Conservation (phyloP, 2,113 vertebrate species). For the Motacilla alba region DNA sequence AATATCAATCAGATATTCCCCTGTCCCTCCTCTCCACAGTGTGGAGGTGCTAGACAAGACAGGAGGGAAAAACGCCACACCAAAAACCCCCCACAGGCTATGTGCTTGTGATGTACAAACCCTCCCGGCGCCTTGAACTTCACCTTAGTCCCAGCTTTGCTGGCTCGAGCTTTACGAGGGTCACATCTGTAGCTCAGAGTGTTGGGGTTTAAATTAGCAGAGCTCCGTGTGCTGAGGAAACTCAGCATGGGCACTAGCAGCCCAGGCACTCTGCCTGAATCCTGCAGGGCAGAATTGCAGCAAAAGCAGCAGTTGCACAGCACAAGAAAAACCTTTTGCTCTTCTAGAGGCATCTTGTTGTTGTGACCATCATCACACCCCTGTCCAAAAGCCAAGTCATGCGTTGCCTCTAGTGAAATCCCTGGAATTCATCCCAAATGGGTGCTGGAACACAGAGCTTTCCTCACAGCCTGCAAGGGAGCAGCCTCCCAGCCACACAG, state of each 20-base stretch:
- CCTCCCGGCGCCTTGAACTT: background rate
- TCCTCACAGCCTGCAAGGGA: background rate
- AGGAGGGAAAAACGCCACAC: background rate
- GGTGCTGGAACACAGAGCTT: accelerated
- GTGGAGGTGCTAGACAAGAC: background rate
- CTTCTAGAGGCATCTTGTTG: accelerated
- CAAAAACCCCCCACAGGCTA: background rate
- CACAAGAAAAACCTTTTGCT: background rate
- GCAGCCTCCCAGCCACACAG: accelerated
- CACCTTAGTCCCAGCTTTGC: accelerated
- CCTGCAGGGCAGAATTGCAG: background rate
- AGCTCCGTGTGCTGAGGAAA: background rate
- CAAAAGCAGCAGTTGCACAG: background rate
- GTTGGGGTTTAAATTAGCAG: background rate
- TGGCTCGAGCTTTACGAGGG: background rate
- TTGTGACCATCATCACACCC: background rate
- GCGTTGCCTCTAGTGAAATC: background rate
- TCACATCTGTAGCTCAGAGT: background rate
- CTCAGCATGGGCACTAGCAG: background rate
- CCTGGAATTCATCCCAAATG: background rate
- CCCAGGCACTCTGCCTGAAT: background rate
- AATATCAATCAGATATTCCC: background rate
- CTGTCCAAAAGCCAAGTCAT: background rate
- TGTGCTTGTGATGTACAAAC: background rate
- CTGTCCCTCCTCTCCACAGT: background rate